A percentile compares a stretch with the other conserved stretches of the same genome.
Conservation (phyloP, 2,797 vertebrate species). For the Varecia variegata region DNA sequence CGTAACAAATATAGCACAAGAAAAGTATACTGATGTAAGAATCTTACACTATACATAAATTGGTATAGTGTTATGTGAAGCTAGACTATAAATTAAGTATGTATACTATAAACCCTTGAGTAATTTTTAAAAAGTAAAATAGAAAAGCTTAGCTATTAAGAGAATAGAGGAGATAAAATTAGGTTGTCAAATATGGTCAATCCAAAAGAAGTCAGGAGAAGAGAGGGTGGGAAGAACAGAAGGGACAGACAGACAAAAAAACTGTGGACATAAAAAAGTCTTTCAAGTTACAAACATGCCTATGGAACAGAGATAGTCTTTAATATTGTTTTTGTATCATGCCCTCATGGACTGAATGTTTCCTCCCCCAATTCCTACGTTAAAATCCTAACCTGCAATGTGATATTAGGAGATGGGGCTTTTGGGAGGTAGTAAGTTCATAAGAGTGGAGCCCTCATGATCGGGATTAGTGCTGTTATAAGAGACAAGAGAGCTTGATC, state of each 20-base stretch:
- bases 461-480: not conserved
- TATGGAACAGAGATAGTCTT: not conserved
- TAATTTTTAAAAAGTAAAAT: not conserved
- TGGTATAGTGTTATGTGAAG: not conserved
- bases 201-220: not conserved
- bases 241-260: not conserved
- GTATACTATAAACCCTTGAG: not conserved
- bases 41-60: not conserved
- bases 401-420: not conserved
- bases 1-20: not conserved
- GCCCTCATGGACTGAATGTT: not conserved
- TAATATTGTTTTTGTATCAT: not conserved
- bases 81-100: not conserved
- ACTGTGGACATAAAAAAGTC: not conserved
- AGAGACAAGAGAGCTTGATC: not conserved
- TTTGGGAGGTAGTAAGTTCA: not conserved
- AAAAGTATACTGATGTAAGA: not conserved
- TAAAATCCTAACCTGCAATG: not conserved
- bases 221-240: not conserved
- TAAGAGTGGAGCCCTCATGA: not conserved
- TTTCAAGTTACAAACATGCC: not conserved
- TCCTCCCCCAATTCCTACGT: not conserved
- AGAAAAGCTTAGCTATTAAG: not conserved
- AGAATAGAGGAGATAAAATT: not conserved
- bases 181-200: not conserved